phyloP scores from a whole-genome alignment of 2,113 vertebrate species.

The Girardinichthys multiradiatus region DNA sequence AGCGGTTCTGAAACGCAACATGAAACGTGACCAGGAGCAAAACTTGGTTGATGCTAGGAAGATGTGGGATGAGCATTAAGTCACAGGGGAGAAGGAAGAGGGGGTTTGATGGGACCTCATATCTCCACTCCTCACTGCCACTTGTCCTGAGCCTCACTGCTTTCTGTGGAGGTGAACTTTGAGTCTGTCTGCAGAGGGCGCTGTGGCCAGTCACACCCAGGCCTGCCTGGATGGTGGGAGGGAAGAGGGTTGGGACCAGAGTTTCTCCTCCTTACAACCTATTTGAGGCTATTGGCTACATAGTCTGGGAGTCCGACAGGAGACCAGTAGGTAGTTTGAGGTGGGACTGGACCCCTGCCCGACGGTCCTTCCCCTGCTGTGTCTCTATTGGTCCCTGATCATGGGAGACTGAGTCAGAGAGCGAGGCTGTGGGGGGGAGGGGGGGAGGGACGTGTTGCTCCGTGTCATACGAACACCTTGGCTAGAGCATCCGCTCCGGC shows the following conservation, averaged over 20 bases:
- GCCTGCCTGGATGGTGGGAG: conserved; percentile 89
- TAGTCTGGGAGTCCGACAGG: conserved; percentile 61
- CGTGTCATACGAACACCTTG: conserved; percentile 98
- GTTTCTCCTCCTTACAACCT: conserved; percentile 69
- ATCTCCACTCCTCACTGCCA: conserved; percentile 50
- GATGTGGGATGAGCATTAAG: conserved; percentile 49
- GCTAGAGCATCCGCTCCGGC: conserved; percentile 98
- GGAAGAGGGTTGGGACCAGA: conserved; percentile 65
- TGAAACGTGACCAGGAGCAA: conserved; percentile 62
- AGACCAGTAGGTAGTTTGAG: conserved; percentile 62
- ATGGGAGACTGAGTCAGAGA: conserved; percentile 81
- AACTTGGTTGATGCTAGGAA: conserved; percentile 44
- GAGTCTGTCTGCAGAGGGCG: conserved; percentile 61
- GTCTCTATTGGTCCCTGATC: conserved; percentile 73
- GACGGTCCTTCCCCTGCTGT: conserved; percentile 61
- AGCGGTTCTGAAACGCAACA: conserved; percentile 52
- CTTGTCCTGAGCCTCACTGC: conserved; percentile 70
- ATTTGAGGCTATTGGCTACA: conserved; percentile 59
- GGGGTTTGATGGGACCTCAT: conserved; percentile 47
- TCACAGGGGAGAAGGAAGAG: conserved; percentile 50
- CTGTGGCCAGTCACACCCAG: conserved; percentile 84
- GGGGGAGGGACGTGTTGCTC: conserved; percentile 71
- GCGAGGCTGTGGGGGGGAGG: conserved; percentile 80
- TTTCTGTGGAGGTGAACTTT: conserved; percentile 55
- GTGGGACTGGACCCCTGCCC: conserved; percentile 60